Evolutionary conservation across 2,797 vertebrate species (phyloP).

Genomic region (Lepus oiostolus): DNA sequence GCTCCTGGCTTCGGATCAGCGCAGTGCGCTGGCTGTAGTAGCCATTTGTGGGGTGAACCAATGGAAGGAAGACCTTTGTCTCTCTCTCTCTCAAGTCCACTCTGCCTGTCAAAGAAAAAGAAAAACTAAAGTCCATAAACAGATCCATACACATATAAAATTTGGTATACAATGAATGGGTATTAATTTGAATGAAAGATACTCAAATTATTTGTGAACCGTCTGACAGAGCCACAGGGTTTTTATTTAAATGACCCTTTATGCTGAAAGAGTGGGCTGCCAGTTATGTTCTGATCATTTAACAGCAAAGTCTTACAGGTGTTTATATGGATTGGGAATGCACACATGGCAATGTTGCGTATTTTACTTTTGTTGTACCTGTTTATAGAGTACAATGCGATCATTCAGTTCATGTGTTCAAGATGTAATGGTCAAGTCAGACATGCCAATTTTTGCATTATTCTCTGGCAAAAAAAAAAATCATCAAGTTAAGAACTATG

Average conservation of each 20-base stretch:
- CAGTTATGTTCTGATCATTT: background rate
- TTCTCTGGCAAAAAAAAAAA: background rate
- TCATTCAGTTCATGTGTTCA: too few relatives aligned
- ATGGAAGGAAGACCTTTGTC: too few relatives aligned
- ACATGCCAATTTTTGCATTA: background rate
- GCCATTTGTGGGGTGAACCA: too few relatives aligned
- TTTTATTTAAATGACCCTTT: fast-evolving
- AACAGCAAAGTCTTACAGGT: background rate
- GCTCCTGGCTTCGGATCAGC: too few relatives aligned
- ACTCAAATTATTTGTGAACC: background rate
- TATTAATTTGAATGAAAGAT: background rate
- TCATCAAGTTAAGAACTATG: background rate
- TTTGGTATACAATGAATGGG: background rate
- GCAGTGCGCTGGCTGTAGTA: too few relatives aligned
- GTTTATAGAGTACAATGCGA: too few relatives aligned
- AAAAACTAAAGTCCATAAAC: background rate
- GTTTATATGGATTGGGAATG: background rate
- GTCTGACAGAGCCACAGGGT: background rate
- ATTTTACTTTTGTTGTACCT: too few relatives aligned
- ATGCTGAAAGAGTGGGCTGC: background rate
- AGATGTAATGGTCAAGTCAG: background rate
- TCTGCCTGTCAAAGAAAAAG: too few relatives aligned
- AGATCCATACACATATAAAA: background rate
- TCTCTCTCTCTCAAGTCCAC: too few relatives aligned
- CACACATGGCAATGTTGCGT: too few relatives aligned